Evolutionary conservation across 2,888 invertebrate species (phyloP).

Genomic region (Euspilapteryx auroguttella): DNA sequence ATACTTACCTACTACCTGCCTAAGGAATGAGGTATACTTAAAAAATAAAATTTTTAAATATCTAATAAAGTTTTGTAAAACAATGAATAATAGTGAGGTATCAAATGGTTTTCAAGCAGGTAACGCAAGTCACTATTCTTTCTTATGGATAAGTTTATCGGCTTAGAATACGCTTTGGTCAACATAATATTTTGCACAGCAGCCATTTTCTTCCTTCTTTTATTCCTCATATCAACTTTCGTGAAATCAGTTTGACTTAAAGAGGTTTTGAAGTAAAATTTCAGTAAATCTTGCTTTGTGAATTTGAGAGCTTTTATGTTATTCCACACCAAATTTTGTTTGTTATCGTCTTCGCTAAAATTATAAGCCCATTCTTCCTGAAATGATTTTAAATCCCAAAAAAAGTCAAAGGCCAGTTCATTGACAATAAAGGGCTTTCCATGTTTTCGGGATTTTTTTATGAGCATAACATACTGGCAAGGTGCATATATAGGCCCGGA

Average conservation of each 20-base stretch:
- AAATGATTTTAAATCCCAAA: slow-evolving; percentile 3
- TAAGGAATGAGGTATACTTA: too few species aligned
- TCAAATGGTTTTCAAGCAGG: slow-evolving; percentile 6
- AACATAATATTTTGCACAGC: slow-evolving; percentile 2
- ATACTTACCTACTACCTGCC: too few species aligned
- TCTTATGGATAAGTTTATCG: slow-evolving; percentile 3
- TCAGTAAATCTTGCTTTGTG: slow-evolving; percentile 5
- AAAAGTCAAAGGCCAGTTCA: slow-evolving; percentile 4
- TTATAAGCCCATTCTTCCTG: slow-evolving; percentile 7
- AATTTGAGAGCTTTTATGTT: slow-evolving; percentile 4
- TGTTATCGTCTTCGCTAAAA: slow-evolving; percentile 6
- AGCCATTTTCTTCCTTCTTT: slow-evolving; percentile 8
- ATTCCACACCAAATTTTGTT: slow-evolving; percentile 5
- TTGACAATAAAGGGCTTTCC: slow-evolving; percentile 6
- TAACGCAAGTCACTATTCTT: slow-evolving; percentile 6
- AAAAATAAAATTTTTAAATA: too few species aligned
- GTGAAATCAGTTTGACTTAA: slow-evolving; percentile 4
- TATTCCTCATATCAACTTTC: slow-evolving; percentile 6
- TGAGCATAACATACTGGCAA: slow-evolving; percentile 5
- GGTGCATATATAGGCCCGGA: slow-evolving; percentile 9
- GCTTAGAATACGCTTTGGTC: slow-evolving; percentile 3
- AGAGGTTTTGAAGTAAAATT: slow-evolving; percentile 7
- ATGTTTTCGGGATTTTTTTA: slow-evolving; percentile 7
- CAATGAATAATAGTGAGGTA: slow-evolving; percentile 7
- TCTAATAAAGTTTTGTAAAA: slow-evolving; percentile 6